A percentile compares a stretch with the other conserved stretches of the same genome.
phyloP scores from a whole-genome alignment of 2,888 invertebrate genomes.

The Notocelia uddmanniana region DNA sequence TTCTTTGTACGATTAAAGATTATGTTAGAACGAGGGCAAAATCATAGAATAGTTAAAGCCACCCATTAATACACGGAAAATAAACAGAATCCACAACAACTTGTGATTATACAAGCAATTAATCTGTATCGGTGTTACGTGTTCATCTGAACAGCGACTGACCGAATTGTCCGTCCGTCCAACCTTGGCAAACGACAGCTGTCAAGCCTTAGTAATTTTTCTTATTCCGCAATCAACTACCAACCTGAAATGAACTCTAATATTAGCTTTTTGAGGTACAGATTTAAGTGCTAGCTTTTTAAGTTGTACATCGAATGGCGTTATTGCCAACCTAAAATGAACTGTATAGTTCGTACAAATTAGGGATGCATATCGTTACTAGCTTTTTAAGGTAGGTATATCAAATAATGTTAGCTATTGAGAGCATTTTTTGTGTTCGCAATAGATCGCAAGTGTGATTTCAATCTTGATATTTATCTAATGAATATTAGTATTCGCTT shows the following conservation, averaged over 20 bases:
- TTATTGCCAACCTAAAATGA: slow-evolving; percentile 1
- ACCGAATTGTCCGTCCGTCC: slow-evolving; percentile 48
- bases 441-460: slow-evolving; percentile 30
- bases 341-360: slow-evolving; percentile 13
- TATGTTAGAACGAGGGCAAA: too few species aligned
- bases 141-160: slow-evolving; percentile 41
- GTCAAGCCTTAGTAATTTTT: slow-evolving; percentile 47
- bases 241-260: slow-evolving; percentile 28
- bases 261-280: not conserved
- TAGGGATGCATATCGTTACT: not conserved
- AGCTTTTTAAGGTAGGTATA: slow-evolving; percentile 34
- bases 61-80: too few species aligned
- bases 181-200: slow-evolving; percentile 54
- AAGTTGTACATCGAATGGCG: too few species aligned
- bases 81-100: too few species aligned
- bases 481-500: not conserved
- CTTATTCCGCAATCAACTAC: not conserved
- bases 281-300: too few species aligned
- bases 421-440: slow-evolving; percentile 30
- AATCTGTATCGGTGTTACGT: not conserved
- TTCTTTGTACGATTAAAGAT: too few species aligned
- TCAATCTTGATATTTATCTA: slow-evolving; percentile 33
- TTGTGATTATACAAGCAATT: not conserved
- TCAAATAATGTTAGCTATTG: slow-evolving; percentile 48
- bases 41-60: too few species aligned